Evolutionary conservation across 2,797 vertebrate genomes (phyloP).

Genomic region (Lerista edwardsae): DNA sequence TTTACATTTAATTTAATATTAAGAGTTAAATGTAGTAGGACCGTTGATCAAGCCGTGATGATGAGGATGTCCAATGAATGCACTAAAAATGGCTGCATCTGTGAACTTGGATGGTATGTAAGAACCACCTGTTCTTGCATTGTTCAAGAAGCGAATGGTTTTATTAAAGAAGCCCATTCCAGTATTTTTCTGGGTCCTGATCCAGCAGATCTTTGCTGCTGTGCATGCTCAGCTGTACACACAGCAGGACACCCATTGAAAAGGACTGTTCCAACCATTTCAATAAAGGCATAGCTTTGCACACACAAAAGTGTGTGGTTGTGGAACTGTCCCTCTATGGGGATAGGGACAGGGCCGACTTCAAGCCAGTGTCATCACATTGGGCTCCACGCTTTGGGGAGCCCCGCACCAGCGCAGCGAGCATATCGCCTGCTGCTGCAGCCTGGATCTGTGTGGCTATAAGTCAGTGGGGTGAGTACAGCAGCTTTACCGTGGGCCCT

Average conservation of each 20-base stretch:
- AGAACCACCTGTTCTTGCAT: slow-evolving; percentile 43
- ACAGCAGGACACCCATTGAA: background rate
- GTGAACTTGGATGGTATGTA: slow-evolving; percentile 53
- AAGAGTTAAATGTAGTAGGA: slow-evolving; percentile 51
- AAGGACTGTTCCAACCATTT: background rate
- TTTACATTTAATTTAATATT: slow-evolving; percentile 65
- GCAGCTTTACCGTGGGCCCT: too few relatives aligned
- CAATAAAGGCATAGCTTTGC: background rate
- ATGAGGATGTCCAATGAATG: slow-evolving; percentile 44
- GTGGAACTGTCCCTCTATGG: background rate
- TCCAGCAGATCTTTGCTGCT: background rate
- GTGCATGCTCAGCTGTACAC: background rate
- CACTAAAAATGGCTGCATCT: slow-evolving; percentile 51
- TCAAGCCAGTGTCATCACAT: too few relatives aligned
- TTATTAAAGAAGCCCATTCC: background rate
- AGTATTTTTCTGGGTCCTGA: background rate
- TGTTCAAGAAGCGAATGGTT: background rate
- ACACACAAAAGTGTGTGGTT: background rate
- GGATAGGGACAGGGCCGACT: too few relatives aligned
- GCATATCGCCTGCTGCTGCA: too few relatives aligned
- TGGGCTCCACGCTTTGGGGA: too few relatives aligned
- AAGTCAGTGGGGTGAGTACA: too few relatives aligned
- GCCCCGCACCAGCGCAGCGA: too few relatives aligned
- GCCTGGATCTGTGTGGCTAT: too few relatives aligned
- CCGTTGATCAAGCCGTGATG: slow-evolving; percentile 62